Conservation (phyloP, 2,888 invertebrate species). For the Onthophagus sagittarius region DNA sequence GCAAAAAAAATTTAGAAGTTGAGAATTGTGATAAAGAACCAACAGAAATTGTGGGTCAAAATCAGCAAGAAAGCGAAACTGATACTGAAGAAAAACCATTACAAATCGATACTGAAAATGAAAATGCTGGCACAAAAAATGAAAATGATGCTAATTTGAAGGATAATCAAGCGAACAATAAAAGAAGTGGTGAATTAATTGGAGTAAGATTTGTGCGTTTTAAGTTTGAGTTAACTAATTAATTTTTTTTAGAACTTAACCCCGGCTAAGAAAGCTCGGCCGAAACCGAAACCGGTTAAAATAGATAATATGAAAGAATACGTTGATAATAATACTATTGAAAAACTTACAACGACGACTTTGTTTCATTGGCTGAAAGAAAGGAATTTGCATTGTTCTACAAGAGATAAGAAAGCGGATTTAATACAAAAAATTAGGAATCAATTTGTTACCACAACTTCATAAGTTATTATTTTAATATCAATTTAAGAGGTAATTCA, state of each 20-base stretch:
- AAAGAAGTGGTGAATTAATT: constrained; percentile 8
- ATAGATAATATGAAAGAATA: constrained; percentile 33
- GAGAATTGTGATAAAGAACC: constrained; percentile 14
- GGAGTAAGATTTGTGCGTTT: neutral
- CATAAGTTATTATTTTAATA: constrained; percentile 5
- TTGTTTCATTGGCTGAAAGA: constrained; percentile 31
- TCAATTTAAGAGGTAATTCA: neutral
- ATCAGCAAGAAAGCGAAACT: constrained; percentile 17
- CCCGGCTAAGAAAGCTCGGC: constrained; percentile 28
- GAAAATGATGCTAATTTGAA: constrained; percentile 7
- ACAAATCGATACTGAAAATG: constrained; percentile 23
- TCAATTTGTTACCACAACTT: constrained; percentile 23
- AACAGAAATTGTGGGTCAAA: constrained; percentile 17
- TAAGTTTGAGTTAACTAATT: neutral
- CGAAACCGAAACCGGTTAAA: constrained; percentile 28
- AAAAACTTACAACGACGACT: constrained; percentile 31
- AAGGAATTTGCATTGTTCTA: constrained; percentile 29
- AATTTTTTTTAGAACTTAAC: constrained; percentile 21
- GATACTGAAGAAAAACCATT: constrained; percentile 25
- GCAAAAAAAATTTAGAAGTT: neutral
- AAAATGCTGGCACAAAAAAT: constrained; percentile 11
- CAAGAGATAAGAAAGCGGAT: constrained; percentile 31
- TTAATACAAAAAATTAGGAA: constrained; percentile 30
- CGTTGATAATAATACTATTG: constrained; percentile 29
- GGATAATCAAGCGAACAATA: constrained; percentile 16